Conservation (phyloP, 2,797 vertebrate species). For the Myotis myotis region DNA sequence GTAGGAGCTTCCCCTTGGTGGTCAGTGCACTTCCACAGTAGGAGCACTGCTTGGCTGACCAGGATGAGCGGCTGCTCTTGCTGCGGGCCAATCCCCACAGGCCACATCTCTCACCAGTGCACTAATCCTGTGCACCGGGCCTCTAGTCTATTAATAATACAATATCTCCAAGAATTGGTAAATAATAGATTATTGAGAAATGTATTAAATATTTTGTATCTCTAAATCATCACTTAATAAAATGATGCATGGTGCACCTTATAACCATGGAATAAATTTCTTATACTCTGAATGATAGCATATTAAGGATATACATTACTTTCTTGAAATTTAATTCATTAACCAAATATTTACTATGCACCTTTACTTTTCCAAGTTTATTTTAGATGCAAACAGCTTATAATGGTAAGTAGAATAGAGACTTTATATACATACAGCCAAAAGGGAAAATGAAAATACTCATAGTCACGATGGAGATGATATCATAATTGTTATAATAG, state of each 20-base stretch:
- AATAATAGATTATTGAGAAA: not conserved
- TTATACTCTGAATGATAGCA: not conserved
- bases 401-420: not conserved
- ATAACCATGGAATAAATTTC: conserved; percentile 5
- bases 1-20: no score
- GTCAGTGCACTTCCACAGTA: no score
- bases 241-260: not conserved
- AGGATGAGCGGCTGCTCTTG: no score
- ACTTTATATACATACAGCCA: not conserved
- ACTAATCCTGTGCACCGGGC: no score
- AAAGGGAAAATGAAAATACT: not conserved
- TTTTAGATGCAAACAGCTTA: not conserved
- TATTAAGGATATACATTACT: conserved; percentile 19
- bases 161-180: conserved; percentile 11
- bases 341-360: conserved; percentile 3
- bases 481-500: not conserved
- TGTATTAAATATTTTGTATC: conserved; percentile 9
- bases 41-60: no score
- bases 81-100: no score
- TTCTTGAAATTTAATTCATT: conserved; percentile 38
- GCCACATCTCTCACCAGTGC: no score
- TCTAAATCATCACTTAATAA: conserved; percentile 25
- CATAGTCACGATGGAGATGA: not conserved
- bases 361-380: not conserved
- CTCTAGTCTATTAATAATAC: conserved; percentile 36